Conservation (phyloP, 23 tunicate species). For the Phallusia fumigata region DNA sequence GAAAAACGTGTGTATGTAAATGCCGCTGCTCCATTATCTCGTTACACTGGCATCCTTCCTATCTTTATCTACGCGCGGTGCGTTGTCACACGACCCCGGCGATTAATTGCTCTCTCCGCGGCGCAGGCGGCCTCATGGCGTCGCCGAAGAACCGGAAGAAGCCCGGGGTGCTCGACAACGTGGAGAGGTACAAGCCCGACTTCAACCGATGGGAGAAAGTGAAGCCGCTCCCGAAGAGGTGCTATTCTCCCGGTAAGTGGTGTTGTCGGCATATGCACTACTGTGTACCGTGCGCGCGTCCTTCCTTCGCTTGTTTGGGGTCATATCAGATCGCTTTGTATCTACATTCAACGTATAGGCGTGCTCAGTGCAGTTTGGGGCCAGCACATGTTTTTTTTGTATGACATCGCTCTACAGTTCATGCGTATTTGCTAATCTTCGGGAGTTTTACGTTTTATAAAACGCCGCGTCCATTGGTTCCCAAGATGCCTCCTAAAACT, state of each 20-base stretch:
- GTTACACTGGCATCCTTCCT: not conserved
- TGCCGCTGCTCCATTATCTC: not conserved
- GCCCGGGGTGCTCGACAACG: slow-evolving; percentile 89
- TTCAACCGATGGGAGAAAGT: slow-evolving; percentile 89
- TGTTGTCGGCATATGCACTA: no score
- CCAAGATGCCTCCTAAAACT: no score
- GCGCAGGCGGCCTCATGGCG: slow-evolving; percentile 92
- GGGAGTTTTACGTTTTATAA: no score
- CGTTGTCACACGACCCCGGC: slow-evolving; percentile 7
- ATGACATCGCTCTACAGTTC: no score
- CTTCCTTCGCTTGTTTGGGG: not conserved
- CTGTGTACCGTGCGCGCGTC: no score
- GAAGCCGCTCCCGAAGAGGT: slow-evolving; percentile 86
- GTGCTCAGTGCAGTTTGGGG: no score
- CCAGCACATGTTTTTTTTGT: no score
- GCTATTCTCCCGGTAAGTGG: slow-evolving; percentile 87
- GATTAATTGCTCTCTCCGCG: slow-evolving; percentile 1
- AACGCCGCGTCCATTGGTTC: no score
- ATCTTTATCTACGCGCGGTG: not conserved
- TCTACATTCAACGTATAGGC: no score
- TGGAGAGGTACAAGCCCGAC: slow-evolving; percentile 82
- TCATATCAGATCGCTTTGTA: no score
- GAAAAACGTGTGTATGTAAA: not conserved
- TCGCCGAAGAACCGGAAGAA: slow-evolving; percentile 82
- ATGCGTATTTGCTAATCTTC: no score